These are phyloP conservation scores for Drosophila oshimai DNA, from an alignment of 1,140 invertebrate genomes.

Conservation along the genomic window DNA sequence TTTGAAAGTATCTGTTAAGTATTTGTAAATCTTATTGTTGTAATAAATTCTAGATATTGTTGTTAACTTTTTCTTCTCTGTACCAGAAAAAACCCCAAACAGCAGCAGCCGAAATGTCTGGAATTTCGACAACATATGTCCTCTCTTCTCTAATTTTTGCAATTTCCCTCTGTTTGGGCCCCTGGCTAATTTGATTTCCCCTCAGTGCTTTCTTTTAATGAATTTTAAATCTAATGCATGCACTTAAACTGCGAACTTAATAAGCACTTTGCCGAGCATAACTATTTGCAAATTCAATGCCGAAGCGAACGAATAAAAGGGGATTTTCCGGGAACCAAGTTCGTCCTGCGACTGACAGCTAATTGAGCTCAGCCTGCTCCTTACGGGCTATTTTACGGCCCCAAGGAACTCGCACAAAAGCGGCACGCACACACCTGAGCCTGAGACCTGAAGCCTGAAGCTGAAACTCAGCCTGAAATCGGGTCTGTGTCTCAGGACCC, in stretches of 20 bases:
- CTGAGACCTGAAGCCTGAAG: background rate
- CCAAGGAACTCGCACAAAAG: constrained; percentile 50
- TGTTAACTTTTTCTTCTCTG: too few species aligned
- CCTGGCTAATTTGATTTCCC: constrained; percentile 45
- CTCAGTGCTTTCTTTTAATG: constrained; percentile 54
- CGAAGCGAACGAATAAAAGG: background rate
- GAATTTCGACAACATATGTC: constrained; percentile 35
- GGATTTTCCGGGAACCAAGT: background rate
- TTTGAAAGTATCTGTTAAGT: too few species aligned
- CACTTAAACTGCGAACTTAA: constrained; percentile 44
- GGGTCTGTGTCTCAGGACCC: constrained; percentile 1
- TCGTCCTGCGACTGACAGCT: constrained; percentile 64
- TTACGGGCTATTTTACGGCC: constrained; percentile 62
- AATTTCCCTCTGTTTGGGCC: constrained; percentile 7
- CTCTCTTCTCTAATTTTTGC: background rate
- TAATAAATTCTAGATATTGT: too few species aligned
- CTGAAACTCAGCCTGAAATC: background rate
- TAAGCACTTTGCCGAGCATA: constrained; percentile 47
- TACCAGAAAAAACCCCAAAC: background rate
- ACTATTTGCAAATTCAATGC: constrained; percentile 55
- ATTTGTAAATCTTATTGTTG: too few species aligned
- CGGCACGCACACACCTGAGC: constrained; percentile 41
- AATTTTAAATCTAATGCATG: constrained; percentile 64
- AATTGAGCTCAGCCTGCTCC: constrained; percentile 54
- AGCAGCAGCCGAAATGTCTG: constrained; percentile 16